These are phyloP conservation scores for Philereme transversata DNA, from an alignment of 2,888 invertebrate genomes.

Conservation along the genomic window DNA sequence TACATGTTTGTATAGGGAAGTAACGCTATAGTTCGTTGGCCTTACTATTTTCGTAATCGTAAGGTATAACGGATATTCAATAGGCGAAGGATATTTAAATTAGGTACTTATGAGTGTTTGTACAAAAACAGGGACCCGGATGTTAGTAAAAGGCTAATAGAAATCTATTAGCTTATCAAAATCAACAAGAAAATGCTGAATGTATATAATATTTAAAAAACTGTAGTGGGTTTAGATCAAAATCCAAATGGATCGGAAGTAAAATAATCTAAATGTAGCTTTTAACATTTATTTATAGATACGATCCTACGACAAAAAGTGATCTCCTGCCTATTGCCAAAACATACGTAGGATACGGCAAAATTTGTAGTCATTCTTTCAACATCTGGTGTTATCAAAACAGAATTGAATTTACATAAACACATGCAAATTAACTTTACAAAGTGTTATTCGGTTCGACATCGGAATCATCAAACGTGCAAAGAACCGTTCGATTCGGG, in stretches of 20 bases:
- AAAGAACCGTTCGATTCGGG: constrained; percentile 25
- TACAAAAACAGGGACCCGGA: constrained; percentile 13
- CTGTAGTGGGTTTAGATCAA: no score
- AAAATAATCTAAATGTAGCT: no score
- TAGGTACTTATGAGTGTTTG: constrained; percentile 17
- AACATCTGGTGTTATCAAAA: constrained; percentile 16
- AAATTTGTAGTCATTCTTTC: constrained; percentile 4
- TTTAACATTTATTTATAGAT: no score
- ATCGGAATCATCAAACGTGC: constrained; percentile 20
- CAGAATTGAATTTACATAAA: constrained; percentile 16
- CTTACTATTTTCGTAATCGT: constrained; percentile 30
- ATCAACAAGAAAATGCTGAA: no score
- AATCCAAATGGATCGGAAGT: no score
- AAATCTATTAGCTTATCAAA: no score
- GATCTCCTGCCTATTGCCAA: background rate
- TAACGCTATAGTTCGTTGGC: constrained; percentile 32
- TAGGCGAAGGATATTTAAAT: constrained; percentile 34
- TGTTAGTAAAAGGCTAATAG: background rate
- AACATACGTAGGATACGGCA: background rate
- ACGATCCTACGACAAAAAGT: no score
- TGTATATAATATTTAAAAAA: no score
- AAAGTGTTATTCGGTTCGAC: constrained; percentile 21
- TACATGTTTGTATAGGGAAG: constrained; percentile 23
- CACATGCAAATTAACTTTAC: constrained; percentile 24
- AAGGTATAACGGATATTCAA: constrained; percentile 34